phyloP scores from a whole-genome alignment of 2,888 invertebrate species.

The Cheilosia scutellata region DNA sequence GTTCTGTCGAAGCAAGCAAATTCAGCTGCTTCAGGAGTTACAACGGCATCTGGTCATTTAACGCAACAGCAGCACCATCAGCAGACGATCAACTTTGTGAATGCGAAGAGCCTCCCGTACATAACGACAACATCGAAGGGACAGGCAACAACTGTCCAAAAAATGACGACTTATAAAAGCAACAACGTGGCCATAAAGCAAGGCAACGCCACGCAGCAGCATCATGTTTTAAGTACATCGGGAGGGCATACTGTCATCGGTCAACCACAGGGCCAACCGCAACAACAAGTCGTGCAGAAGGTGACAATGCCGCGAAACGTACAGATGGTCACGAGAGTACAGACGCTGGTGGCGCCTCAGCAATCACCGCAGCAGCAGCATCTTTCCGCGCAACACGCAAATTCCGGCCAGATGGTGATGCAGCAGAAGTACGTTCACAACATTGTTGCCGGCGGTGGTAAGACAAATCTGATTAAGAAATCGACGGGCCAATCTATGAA shows the following conservation, averaged over 20 bases:
- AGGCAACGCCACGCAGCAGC: constrained; percentile 70
- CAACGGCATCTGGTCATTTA: constrained; percentile 67
- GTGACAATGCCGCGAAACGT: constrained; percentile 80
- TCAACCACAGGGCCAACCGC: constrained; percentile 75
- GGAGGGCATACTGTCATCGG: constrained; percentile 66
- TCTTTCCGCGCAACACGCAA: constrained; percentile 78
- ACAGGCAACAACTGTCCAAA: constrained; percentile 63
- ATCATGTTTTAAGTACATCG: constrained; percentile 63
- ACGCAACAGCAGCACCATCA: constrained; percentile 78
- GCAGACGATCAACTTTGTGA: constrained; percentile 81
- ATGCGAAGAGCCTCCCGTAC: constrained; percentile 80
- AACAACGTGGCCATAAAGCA: constrained; percentile 73
- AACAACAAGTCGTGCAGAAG: constrained; percentile 78
- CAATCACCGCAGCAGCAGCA: constrained; percentile 76
- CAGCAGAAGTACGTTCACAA: constrained; percentile 80
- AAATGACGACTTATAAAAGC: constrained; percentile 63
- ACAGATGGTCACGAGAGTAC: constrained; percentile 82
- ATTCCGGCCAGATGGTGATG: constrained; percentile 76
- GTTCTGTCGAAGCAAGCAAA: constrained; percentile 81
- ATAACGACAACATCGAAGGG: constrained; percentile 79
- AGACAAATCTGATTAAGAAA: constrained; percentile 80
- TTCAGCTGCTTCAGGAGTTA: constrained; percentile 68
- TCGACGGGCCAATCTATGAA: constrained; percentile 76
- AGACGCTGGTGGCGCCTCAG: constrained; percentile 80
- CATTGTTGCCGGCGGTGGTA: constrained; percentile 73